Base-by-base conservation (phyloP, 2,113 vertebrate species). In the Phylloscopus trochiloides region DNA sequence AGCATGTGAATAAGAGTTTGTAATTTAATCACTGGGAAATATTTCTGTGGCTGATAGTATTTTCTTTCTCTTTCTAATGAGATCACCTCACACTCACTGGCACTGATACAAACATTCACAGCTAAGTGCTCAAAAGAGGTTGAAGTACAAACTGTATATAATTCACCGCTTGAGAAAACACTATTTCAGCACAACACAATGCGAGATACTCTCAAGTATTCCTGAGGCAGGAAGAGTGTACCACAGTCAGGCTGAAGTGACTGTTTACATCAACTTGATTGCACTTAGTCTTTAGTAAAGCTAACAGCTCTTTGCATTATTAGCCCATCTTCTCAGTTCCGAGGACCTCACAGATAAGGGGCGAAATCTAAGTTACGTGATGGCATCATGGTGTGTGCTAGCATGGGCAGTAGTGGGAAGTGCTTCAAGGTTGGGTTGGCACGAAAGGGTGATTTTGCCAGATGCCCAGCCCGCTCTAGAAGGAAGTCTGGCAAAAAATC, bases 161-260 rank as follows among this genome's bases (percentile, higher is more conserved):
- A 98, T 98, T 98, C 97, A 97, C 93, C 17, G 97, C 94, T 97
- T 97, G 91, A 97, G 96, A 97, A 98, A 98, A 97, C 86, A 63
- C 66, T 55, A 78, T 96, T 97, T 97, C 96, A 98, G 91, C 93
- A 70, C 93, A 94, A 91, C 95, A 97, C 95, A 97, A 97, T 96
- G 95, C 62, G 45, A 97, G 97, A 97, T 98, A 92, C 92, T 97
- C 96, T 97, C 95, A 97, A 98, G 97, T 92, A 97, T 96, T 97
- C 95, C 96, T 76, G 75, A 97, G 95, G 87, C 97, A 95, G 93
- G 92, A 97, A 92, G 94, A 97, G 94, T 16, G 90, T 94, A 88
- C 80, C 92, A 55, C 81, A 96, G 97, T 94, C 94, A 95, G 62
- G 36, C 87, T 97, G 95, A 97, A 98, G 97, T 96, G 97, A 97